Percentiles rank a stretch among this genome's conserved stretches.
These are phyloP conservation scores for Copidosoma floridanum DNA, from an alignment of 1,140 invertebrate species.

Conservation along the genomic window DNA sequence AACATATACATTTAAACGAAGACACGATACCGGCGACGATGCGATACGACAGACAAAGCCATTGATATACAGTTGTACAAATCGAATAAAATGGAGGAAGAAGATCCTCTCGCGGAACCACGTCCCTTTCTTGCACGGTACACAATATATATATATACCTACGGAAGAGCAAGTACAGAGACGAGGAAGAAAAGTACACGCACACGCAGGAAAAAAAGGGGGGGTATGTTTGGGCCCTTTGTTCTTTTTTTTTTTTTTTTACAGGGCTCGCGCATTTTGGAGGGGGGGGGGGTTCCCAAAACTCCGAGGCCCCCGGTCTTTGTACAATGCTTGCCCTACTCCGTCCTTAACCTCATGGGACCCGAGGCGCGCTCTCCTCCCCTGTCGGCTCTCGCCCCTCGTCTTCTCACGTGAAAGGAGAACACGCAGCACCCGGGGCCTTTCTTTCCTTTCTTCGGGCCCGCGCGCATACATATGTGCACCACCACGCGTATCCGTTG, in stretches of 20 bases:
- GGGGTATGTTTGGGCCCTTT: slow-evolving; percentile 6
- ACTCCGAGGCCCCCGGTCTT: neutral
- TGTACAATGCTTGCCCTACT: neutral
- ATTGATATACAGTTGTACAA: too few species aligned
- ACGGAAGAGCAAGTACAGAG: slow-evolving; percentile 12
- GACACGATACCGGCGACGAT: too few species aligned
- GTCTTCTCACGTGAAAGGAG: slow-evolving; percentile 20
- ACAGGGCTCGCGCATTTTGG: too few species aligned
- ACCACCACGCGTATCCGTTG: slow-evolving; percentile 26
- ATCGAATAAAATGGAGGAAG: too few species aligned
- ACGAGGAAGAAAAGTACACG: too few species aligned
- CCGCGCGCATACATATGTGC: too few species aligned
- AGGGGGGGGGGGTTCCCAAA: too few species aligned
- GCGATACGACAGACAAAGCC: too few species aligned
- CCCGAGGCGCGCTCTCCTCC: slow-evolving; percentile 8
- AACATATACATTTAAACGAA: too few species aligned
- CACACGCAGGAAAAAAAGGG: slow-evolving; percentile 12
- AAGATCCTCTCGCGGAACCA: too few species aligned
- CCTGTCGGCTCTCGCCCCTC: slow-evolving; percentile 19
- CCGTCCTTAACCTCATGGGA: neutral
- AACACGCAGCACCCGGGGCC: slow-evolving; percentile 23
- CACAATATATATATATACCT: neutral
- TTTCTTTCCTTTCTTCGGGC: slow-evolving; percentile 29
- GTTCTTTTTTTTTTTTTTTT: slow-evolving; percentile 10
- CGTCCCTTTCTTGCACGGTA: too few species aligned